Evolutionary conservation across 2,888 invertebrate species (phyloP).

Genomic region (Fragum fragum): DNA sequence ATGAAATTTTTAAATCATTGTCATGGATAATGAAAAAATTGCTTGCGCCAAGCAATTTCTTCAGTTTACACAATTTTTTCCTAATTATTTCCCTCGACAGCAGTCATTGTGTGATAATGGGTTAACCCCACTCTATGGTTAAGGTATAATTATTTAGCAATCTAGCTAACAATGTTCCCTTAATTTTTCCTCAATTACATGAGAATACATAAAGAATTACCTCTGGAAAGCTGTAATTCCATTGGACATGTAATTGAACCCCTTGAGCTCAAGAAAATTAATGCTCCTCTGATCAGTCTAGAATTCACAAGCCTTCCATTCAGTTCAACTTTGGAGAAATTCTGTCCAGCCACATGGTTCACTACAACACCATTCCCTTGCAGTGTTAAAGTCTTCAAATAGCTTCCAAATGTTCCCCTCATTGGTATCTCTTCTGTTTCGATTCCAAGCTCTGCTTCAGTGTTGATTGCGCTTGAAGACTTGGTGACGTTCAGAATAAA

Average conservation of each 20-base stretch:
- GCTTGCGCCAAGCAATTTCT: too few species aligned
- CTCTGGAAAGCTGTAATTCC: conserved; percentile 48
- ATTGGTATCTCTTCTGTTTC: conserved; percentile 8
- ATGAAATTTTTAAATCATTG: too few species aligned
- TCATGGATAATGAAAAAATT: too few species aligned
- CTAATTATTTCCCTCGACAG: too few species aligned
- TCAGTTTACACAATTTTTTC: too few species aligned
- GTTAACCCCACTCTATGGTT: too few species aligned
- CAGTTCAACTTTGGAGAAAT: conserved; percentile 39
- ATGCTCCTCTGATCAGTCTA: conserved; percentile 21
- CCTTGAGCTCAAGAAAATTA: not conserved
- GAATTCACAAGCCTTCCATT: conserved; percentile 34
- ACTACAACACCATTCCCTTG: conserved; percentile 19
- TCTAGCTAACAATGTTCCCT: too few species aligned
- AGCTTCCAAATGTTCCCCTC: conserved; percentile 39
- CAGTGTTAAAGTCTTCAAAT: conserved; percentile 27
- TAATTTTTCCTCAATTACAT: too few species aligned
- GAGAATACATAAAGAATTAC: conserved; percentile 23
- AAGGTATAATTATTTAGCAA: too few species aligned
- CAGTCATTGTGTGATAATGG: too few species aligned
- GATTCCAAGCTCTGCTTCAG: conserved; percentile 18
- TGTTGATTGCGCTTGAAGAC: conserved; percentile 32
- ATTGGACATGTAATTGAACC: conserved; percentile 36
- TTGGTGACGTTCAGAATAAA: conserved; percentile 46
- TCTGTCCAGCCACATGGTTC: conserved; percentile 32